phyloP scores from a whole-genome alignment of 2,797 vertebrate species.

The Gadopsis marmoratus region DNA sequence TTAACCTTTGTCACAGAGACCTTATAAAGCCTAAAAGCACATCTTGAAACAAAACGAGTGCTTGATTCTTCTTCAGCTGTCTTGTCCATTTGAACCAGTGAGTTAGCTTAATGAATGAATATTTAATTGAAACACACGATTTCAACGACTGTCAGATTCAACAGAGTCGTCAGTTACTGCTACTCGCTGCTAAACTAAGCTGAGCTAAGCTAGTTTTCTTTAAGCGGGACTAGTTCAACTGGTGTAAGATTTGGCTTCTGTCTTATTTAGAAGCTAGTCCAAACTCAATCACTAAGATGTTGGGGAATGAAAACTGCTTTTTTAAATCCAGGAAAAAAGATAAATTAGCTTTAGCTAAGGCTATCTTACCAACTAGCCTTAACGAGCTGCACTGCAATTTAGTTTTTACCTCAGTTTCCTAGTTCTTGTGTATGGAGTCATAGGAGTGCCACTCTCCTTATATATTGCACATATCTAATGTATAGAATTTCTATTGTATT shows the following conservation, averaged over 20 bases:
- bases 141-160: neutral
- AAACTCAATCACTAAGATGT: neutral
- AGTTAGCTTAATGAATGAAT: neutral
- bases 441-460: no score
- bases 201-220: neutral
- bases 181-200: neutral
- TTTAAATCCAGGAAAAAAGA: neutral
- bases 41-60: neutral
- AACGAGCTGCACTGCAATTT: no score
- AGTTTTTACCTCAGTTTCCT: neutral
- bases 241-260: neutral
- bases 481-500: no score
- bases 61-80: constrained; percentile 6
- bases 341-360: neutral
- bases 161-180: neutral
- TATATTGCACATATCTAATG: no score
- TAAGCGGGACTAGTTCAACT: neutral
- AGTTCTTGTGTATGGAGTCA: neutral
- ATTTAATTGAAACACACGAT: neutral
- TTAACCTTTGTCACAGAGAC: neutral
- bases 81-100: constrained; percentile 3
- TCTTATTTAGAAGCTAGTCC: neutral
- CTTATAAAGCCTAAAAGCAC: neutral
- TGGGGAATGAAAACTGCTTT: neutral
- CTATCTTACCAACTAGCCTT: no score